Evolutionary conservation across 1,140 invertebrate genomes (phyloP).

Genomic region (Neotoxoptera formosana): DNA sequence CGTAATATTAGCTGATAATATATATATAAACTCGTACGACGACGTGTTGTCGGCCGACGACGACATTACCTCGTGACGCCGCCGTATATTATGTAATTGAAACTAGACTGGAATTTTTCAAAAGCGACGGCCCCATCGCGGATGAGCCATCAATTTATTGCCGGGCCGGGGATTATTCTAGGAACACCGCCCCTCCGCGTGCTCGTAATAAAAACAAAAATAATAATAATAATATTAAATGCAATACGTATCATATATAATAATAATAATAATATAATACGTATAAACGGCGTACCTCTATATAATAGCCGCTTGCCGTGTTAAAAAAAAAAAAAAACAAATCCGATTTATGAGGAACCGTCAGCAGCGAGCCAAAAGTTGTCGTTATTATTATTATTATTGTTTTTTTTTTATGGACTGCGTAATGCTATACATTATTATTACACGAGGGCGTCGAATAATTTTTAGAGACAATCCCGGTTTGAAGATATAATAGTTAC

Average conservation of each 20-base stretch:
- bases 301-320: background rate
- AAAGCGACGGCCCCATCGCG: background rate
- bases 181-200: background rate
- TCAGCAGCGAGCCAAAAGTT: background rate
- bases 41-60: too few relatives aligned
- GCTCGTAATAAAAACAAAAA: background rate
- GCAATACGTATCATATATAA: background rate
- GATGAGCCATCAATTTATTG: constrained; percentile 38
- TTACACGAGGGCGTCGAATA: background rate
- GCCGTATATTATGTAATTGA: background rate
- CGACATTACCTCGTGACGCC: background rate
- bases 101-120: constrained; percentile 38
- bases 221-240: background rate
- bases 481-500: background rate
- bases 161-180: constrained; percentile 15
- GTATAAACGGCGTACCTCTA: background rate
- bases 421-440: background rate
- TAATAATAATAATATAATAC: background rate
- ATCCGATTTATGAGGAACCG: background rate
- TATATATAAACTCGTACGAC: too few relatives aligned
- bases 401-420: background rate
- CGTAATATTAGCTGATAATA: background rate
- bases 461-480: background rate
- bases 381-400: background rate
- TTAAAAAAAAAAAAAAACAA: constrained; percentile 32